Percentiles rank a stretch among this genome's conserved stretches.
Evolutionary conservation across 1,140 invertebrate species (phyloP).

Genomic region (Vollenhovia emeryi): DNA sequence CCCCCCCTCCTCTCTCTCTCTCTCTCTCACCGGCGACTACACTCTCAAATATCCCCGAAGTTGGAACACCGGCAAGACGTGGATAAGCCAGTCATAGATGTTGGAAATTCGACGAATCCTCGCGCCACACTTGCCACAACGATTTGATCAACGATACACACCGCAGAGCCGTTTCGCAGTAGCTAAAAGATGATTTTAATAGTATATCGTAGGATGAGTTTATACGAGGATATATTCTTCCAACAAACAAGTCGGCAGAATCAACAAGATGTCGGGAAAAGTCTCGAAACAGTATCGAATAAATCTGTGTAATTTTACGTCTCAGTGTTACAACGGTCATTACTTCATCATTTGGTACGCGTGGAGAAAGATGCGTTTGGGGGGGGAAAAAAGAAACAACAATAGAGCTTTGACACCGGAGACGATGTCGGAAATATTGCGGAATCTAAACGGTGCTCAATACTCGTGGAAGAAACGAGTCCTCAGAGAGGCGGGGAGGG

Average conservation of each 20-base stretch:
- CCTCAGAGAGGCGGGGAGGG: constrained; percentile 16
- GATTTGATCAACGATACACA: constrained; percentile 52
- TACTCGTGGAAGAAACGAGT: constrained; percentile 34
- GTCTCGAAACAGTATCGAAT: background rate
- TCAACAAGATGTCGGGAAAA: background rate
- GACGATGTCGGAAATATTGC: background rate
- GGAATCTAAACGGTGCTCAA: background rate
- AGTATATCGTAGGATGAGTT: background rate
- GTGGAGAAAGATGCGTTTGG: background rate
- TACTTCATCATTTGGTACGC: background rate
- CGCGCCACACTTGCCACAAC: constrained; percentile 40
- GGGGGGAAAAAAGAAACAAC: too few relatives aligned
- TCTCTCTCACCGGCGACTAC: constrained; percentile 51
- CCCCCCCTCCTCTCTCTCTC: constrained; percentile 62
- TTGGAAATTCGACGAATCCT: constrained; percentile 65
- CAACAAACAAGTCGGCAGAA: background rate
- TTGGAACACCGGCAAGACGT: constrained; percentile 66
- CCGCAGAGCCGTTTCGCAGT: background rate
- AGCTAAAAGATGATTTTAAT: constrained; percentile 16
- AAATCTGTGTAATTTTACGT: background rate
- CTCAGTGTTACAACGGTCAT: background rate
- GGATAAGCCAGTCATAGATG: constrained; percentile 72
- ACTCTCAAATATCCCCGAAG: constrained; percentile 71
- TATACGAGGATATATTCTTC: background rate
- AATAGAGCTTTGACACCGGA: background rate